Evolutionary conservation across 2,888 invertebrate species (phyloP).

Genomic region (Holacanthella duospinosa): DNA sequence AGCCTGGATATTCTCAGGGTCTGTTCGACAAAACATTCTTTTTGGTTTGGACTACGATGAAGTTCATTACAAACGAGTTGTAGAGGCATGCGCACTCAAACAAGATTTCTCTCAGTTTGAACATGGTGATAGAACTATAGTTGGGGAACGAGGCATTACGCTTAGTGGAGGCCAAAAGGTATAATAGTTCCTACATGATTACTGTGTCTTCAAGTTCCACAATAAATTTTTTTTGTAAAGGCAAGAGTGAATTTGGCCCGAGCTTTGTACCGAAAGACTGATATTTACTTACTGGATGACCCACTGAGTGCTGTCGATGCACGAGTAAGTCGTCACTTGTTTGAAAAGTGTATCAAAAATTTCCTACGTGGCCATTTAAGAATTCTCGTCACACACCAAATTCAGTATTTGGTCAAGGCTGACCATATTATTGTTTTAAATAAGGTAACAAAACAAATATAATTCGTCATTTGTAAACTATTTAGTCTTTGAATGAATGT

Average conservation of each 20-base stretch:
- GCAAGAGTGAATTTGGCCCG: constrained; percentile 66
- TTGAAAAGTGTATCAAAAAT: constrained; percentile 43
- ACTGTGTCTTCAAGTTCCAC: background rate
- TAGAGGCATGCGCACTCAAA: constrained; percentile 23
- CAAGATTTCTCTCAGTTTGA: constrained; percentile 26
- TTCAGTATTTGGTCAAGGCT: constrained; percentile 62
- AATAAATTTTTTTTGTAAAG: constrained; percentile 41
- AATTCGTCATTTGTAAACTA: background rate
- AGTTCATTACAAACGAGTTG: constrained; percentile 17
- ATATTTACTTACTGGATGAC: constrained; percentile 47
- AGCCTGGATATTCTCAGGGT: constrained; percentile 30
- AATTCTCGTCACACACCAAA: constrained; percentile 60
- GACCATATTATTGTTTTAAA: constrained; percentile 56
- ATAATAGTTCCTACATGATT: background rate
- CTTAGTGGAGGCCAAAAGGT: constrained; percentile 9
- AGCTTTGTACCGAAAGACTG: constrained; percentile 45
- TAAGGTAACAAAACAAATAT: constrained; percentile 49
- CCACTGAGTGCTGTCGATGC: constrained; percentile 47
- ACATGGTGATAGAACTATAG: constrained; percentile 25
- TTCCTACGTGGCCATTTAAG: constrained; percentile 42
- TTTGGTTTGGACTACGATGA: constrained; percentile 26
- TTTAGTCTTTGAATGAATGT: too few relatives aligned
- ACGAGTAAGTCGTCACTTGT: constrained; percentile 44
- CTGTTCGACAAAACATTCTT: constrained; percentile 29
- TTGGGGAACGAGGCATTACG: constrained; percentile 25